These are phyloP conservation scores for Metellina segmentata DNA, from an alignment of 2,888 invertebrate genomes.

Conservation along the genomic window DNA sequence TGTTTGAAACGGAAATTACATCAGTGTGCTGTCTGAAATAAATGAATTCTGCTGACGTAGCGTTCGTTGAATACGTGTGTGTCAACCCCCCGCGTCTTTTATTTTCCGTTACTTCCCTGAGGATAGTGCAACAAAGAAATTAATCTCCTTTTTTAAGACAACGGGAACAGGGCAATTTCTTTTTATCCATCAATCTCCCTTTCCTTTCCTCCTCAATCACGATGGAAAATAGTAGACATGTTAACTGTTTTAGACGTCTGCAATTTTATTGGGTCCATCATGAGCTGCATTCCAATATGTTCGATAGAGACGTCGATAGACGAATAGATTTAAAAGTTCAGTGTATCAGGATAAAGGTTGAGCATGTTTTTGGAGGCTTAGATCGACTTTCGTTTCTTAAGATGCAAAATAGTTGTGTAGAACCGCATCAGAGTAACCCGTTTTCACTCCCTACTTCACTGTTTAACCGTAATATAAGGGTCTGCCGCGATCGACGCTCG, in stretches of 20 bases:
- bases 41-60: neutral
- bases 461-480: no score
- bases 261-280: neutral
- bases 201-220: constrained; percentile 9
- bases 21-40: neutral
- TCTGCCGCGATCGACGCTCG: no score
- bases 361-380: no score
- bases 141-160: constrained; percentile 21
- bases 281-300: neutral
- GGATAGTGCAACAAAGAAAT: neutral
- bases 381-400: no score
- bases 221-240: neutral
- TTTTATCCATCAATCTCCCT: constrained; percentile 10
- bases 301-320: no score
- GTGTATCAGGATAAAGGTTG: no score
- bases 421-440: no score
- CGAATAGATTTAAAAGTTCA: no score
- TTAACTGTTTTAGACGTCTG: neutral
- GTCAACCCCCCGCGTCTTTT: neutral
- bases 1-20: neutral
- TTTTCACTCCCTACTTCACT: no score
- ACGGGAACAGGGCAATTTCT: neutral
- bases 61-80: neutral
- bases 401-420: no score
- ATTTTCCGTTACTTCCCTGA: neutral